Conservation (phyloP, 2,797 vertebrate species). For the Ficedula albicollis region DNA sequence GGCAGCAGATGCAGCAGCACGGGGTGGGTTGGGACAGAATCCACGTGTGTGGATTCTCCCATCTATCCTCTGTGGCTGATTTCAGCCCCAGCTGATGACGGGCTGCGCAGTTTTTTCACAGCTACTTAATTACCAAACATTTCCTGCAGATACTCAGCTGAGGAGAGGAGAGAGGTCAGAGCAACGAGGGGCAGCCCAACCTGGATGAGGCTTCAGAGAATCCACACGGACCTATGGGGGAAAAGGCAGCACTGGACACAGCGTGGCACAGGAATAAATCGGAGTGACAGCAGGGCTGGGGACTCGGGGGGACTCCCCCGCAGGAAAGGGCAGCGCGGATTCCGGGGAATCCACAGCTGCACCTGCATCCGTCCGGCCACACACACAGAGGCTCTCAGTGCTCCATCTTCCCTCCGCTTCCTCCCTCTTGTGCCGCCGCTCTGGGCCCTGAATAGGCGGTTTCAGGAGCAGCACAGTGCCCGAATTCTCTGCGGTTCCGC, state of each 20-base stretch:
- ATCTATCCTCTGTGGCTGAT: neutral
- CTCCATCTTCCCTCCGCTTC: conserved; percentile 36
- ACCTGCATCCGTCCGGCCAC: conserved; percentile 51
- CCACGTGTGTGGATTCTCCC: neutral
- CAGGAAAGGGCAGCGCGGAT: neutral
- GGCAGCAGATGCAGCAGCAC: neutral
- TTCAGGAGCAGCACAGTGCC: conserved; percentile 59
- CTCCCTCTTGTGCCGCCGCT: conserved; percentile 48
- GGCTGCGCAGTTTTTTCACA: neutral
- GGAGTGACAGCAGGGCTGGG: neutral
- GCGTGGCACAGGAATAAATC: neutral
- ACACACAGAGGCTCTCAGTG: conserved; percentile 64
- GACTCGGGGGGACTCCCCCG: neutral
- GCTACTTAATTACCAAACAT: neutral
- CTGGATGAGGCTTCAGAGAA: neutral
- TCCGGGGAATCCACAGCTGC: conserved; percentile 21
- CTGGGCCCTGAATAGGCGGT: conserved; percentile 48
- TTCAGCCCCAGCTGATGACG: neutral
- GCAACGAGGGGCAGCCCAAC: neutral
- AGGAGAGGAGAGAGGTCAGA: neutral
- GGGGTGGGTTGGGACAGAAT: neutral
- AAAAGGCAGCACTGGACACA: neutral
- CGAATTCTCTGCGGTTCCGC: conserved; percentile 23
- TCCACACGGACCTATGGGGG: neutral
- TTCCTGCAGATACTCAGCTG: neutral